Evolutionary conservation across 2,797 vertebrate genomes (phyloP).

Genomic region (Oreonectes daqikongensis): DNA sequence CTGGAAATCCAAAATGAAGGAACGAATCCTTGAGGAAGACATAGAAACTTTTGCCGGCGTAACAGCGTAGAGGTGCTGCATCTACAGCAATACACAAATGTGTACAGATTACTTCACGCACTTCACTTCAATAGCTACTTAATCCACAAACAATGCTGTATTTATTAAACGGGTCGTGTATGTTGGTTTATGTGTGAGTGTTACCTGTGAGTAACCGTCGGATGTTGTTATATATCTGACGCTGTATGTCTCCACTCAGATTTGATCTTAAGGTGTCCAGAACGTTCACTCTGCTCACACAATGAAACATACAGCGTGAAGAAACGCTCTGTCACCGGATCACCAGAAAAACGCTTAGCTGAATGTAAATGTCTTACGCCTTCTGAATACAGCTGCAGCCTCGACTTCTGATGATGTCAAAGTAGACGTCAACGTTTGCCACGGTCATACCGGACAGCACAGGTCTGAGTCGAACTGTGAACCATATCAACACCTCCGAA

Average conservation of each 20-base stretch:
- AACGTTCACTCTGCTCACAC: conserved; percentile 56
- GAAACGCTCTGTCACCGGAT: background rate
- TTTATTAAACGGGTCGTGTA: too few species aligned
- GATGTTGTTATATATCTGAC: conserved; percentile 61
- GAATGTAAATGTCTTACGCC: conserved; percentile 58
- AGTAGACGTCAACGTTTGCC: conserved; percentile 58
- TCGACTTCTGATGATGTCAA: conserved; percentile 51
- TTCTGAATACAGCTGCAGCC: conserved; percentile 65
- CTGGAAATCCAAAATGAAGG: conserved; percentile 67
- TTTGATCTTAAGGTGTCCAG: conserved; percentile 57
- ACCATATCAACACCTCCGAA: conserved; percentile 64
- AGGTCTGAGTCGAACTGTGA: conserved; percentile 62
- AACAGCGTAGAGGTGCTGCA: conserved; percentile 61
- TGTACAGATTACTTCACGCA: too few species aligned
- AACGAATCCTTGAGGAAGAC: conserved; percentile 63
- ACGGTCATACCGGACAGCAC: conserved; percentile 61
- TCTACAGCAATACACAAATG: conserved; percentile 49
- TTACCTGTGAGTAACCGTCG: conserved; percentile 60
- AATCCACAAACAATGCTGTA: too few species aligned
- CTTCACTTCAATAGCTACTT: too few species aligned
- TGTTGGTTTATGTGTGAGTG: background rate
- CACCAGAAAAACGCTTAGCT: background rate
- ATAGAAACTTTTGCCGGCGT: conserved; percentile 64
- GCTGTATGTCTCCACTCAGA: conserved; percentile 58
- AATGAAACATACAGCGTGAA: background rate